Evolutionary conservation across 2,888 invertebrate genomes (phyloP), one percentile per base, ranked within the genome.

Genomic region (Globia sparganii): DNA sequence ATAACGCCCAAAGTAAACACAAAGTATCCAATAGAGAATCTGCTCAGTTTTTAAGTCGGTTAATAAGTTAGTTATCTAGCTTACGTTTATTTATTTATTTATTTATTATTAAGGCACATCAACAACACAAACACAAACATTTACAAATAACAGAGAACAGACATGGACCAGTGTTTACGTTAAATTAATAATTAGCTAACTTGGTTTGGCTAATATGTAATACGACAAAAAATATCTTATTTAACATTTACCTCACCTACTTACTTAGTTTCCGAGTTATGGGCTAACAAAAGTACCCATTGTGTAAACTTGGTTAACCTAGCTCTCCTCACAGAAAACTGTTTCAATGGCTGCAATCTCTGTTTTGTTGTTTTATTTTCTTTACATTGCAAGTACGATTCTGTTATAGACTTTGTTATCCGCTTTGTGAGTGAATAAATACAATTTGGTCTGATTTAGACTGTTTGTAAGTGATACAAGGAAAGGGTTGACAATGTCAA

Each of bases 301-400:
- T 80, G 49, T 64, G 49, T 64, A 49, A 75, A 64, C 75, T 67
- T 56, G 34, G n/a, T 56, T 58, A 65, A 56, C 69, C 37, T n/a
- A 49, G 18, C 37, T 59, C 34, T 21, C 69, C 31, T 37, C 40
- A 25, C 34, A 62, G 69, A 67, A 62, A 71, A 53, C 13, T n/a
- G 40, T n/a, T 77, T 68, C 62, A 81, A 69, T 77, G 72, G 67
- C 6, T 56, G 72, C 72, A 77, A 77, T 82, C 64, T 69, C 71
- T 8, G 21, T 67, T 73, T 67, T 71, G 62, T 70, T 72, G 53
- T 75, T 76, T 68, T 34, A 72, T 85, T 77, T 75, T 79, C 70
- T 79, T 73, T 66, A 61, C n/a, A 72, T 53, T 79, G 58, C 80
- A 66, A 78, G 49, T 65, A 78, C 65, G 13, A 49, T 72, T 49